A percentile compares a stretch with the other conserved stretches of the same genome.
Evolutionary conservation across 2,888 invertebrate species (phyloP).

Genomic region (Vanessa cardui): DNA sequence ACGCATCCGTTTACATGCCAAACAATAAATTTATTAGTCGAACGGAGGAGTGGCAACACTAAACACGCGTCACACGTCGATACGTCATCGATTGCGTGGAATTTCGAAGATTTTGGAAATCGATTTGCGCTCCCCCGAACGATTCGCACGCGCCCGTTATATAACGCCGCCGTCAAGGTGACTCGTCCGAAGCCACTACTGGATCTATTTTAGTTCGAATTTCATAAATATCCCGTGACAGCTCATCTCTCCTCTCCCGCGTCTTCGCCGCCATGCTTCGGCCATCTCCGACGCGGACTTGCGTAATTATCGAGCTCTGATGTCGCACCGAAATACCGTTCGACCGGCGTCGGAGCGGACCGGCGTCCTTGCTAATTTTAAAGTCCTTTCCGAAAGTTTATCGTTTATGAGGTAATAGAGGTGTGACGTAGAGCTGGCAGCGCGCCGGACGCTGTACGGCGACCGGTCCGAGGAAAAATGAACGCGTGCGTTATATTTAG

Average conservation of each 20-base stretch:
- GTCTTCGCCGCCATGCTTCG: conserved; percentile 64
- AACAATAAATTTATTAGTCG: conserved; percentile 82
- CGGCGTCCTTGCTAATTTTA: conserved; percentile 80
- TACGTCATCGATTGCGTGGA: conserved; percentile 74
- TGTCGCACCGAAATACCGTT: conserved; percentile 54
- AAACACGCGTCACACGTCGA: conserved; percentile 68
- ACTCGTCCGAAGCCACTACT: conserved; percentile 77
- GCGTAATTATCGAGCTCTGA: conserved; percentile 69
- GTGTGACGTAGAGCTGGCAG: conserved; percentile 76
- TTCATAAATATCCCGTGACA: conserved; percentile 83
- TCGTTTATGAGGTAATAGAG: conserved; percentile 77
- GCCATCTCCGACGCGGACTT: conserved; percentile 69
- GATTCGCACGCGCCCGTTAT: conserved; percentile 63
- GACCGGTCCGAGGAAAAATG: conserved; percentile 49
- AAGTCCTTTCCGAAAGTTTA: conserved; percentile 79
- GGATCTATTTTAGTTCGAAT: conserved; percentile 80
- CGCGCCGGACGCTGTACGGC: conserved; percentile 78
- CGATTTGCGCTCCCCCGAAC: conserved; percentile 55
- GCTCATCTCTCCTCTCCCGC: conserved; percentile 79
- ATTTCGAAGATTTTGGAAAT: conserved; percentile 67
- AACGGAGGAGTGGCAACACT: conserved; percentile 80
- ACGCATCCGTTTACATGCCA: conserved; percentile 83
- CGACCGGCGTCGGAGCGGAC: conserved; percentile 52
- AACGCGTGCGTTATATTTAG: conserved; percentile 64
- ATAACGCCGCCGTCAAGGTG: conserved; percentile 79